Conservation (phyloP, 1,140 invertebrate species). For the Neodiprion virginianus region DNA sequence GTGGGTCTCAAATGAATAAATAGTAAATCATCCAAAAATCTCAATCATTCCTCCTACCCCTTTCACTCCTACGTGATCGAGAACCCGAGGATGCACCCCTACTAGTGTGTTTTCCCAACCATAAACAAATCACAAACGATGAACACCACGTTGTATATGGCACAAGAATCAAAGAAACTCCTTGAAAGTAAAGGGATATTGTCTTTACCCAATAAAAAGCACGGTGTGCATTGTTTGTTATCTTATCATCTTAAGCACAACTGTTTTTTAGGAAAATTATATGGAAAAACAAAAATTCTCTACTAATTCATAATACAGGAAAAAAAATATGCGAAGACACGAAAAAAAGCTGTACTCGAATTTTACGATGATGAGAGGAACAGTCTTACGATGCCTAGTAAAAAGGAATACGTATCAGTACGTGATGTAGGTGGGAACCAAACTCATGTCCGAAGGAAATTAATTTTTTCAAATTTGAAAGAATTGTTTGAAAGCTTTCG, state of each 20-base stretch:
- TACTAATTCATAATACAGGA: constrained; percentile 11
- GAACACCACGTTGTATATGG: constrained; percentile 14
- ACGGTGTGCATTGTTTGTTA: not conserved
- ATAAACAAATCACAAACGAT: not conserved
- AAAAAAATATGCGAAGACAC: constrained; percentile 1
- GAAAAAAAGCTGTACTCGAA: constrained; percentile 8
- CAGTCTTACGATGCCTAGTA: constrained; percentile 15
- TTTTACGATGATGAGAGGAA: constrained; percentile 11
- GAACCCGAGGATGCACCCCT: too few species aligned
- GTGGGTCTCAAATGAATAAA: too few species aligned
- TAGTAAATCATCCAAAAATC: too few species aligned
- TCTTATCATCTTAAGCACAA: constrained; percentile 2
- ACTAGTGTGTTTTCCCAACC: too few species aligned
- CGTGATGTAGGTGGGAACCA: constrained; percentile 6
- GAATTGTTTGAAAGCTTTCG: constrained; percentile 19
- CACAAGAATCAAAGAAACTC: constrained; percentile 9
- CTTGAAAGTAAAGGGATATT: constrained; percentile 12
- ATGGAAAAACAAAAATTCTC: not conserved
- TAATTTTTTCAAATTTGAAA: constrained; percentile 20
- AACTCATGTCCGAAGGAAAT: constrained; percentile 20
- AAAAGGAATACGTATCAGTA: constrained; percentile 20
- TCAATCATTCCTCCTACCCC: too few species aligned
- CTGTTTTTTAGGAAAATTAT: constrained; percentile 3
- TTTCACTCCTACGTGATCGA: too few species aligned
- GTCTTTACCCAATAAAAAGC: constrained; percentile 8